Conservation (phyloP, 2,797 vertebrate species). For the Selene dorsalis region DNA sequence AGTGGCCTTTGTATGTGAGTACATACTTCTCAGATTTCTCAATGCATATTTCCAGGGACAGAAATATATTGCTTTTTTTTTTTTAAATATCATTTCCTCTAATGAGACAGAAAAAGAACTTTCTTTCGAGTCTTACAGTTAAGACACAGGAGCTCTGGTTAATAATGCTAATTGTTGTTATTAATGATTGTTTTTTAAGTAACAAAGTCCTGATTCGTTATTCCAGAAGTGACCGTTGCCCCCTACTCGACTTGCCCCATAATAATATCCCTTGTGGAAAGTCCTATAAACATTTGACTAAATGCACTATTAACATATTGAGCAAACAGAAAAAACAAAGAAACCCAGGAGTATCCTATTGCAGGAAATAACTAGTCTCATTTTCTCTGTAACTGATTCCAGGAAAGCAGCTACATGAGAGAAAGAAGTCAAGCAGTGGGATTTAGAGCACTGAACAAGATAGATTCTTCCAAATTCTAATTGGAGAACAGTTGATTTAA, state of each 20-base stretch:
- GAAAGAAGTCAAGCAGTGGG: conserved; percentile 88
- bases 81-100: conserved; percentile 14
- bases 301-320: conserved; percentile 88
- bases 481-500: conserved; percentile 99
- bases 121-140: conserved; percentile 17
- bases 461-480: conserved; percentile 97
- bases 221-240: conserved; percentile 57
- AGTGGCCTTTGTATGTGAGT: conserved; percentile 63
- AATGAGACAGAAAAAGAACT: conserved; percentile 5
- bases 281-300: conserved; percentile 80
- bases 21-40: conserved; percentile 51
- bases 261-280: conserved; percentile 71
- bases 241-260: conserved; percentile 57
- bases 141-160: conserved; percentile 30
- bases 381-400: conserved; percentile 92
- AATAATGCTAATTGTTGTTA: conserved; percentile 31
- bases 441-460: conserved; percentile 92
- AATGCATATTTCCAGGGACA: conserved; percentile 21
- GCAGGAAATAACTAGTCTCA: conserved; percentile 92
- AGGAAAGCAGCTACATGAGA: conserved; percentile 83
- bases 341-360: conserved; percentile 94
- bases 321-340: conserved; percentile 87
- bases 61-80: conserved; percentile 18
- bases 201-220: conserved; percentile 52
- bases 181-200: conserved; percentile 17